phyloP scores from a whole-genome alignment of 1,140 invertebrate species.

The Bacillus rossius region DNA sequence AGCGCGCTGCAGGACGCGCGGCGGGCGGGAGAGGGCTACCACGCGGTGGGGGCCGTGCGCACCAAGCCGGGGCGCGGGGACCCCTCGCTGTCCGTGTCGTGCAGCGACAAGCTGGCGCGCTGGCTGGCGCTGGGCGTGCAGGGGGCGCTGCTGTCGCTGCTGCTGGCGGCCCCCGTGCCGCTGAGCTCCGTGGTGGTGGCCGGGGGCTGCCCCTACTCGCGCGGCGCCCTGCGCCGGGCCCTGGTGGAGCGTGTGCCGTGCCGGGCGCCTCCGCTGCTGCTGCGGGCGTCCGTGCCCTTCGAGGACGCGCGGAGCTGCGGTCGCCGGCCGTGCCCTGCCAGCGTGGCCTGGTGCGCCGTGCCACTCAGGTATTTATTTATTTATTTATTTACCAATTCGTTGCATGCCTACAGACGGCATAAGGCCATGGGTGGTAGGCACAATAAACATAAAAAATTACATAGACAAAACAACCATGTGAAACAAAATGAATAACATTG shows the following conservation, averaged over 20 bases:
- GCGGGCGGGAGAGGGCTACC: slow-evolving; percentile 55
- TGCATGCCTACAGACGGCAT: not conserved
- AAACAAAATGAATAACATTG: no score
- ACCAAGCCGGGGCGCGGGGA: slow-evolving; percentile 92
- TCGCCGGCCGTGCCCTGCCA: slow-evolving; percentile 49
- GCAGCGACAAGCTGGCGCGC: slow-evolving; percentile 88
- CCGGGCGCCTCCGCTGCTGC: not conserved
- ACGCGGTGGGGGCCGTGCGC: slow-evolving; percentile 65
- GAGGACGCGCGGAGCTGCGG: not conserved
- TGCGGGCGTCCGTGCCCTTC: slow-evolving; percentile 10
- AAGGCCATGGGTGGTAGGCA: no score
- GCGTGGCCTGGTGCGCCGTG: slow-evolving; percentile 54
- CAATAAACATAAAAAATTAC: no score
- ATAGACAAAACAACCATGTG: no score
- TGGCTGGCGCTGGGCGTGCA: slow-evolving; percentile 68
- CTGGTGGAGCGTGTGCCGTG: slow-evolving; percentile 28
- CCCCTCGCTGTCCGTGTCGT: slow-evolving; percentile 82
- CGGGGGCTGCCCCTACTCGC: slow-evolving; percentile 54
- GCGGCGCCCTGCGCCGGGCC: slow-evolving; percentile 59
- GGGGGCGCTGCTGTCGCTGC: slow-evolving; percentile 66
- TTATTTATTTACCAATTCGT: slow-evolving; percentile 9
- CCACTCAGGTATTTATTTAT: slow-evolving; percentile 35
- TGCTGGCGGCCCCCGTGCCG: slow-evolving; percentile 63
- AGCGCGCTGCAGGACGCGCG: slow-evolving; percentile 49
- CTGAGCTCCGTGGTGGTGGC: slow-evolving; percentile 67